Evolutionary conservation across 2,888 invertebrate genomes (phyloP), one percentile per base, ranked within the genome.

Genomic region (Sarcophaga rosellei): DNA sequence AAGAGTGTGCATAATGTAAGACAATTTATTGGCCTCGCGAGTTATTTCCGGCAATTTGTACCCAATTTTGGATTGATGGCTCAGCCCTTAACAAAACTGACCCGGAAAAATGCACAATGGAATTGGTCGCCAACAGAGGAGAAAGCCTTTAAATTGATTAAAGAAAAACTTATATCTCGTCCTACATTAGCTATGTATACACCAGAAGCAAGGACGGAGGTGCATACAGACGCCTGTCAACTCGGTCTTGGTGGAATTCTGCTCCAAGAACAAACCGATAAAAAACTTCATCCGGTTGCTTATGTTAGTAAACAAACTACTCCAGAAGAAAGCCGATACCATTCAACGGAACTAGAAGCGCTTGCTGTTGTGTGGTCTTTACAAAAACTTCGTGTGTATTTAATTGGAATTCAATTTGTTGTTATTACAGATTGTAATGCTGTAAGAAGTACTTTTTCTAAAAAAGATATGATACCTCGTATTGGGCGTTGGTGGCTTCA

Each of bases 401-500:
- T 85, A 63, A 70, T 80, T 65, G 84, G 72, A 12, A 63, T 80
- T n/a, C 53, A 62, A 11, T 84, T 84, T 74, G 25, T 65, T 11
- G 57, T 84, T 81, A 17, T 79, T 85, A 83, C 69, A 5, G 74
- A 73, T 61, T 66, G 75, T 35, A 75, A 82, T 15, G 77, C 82
- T 17, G 79, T 79, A 8, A 72, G 73, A 59, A 65, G 63, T 12
- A 68, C 68, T 5, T 65, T 76, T 61, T 62, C 57, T 45, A 77
- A 72, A 25, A 68, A 90, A 90, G 91, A 77, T 89, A 89, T 80
- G 61, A 85, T 76, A 70, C 90, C 74, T 79, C 89, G 84, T 87
- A 85, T 77, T 85, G 90, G 68, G 73, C 69, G 87, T 59, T 90
- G 75, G 92, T 90, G 85, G 90, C 87, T 85, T 88, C 89, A 73